These are phyloP conservation scores for Ophion ellenae DNA, from an alignment of 2,888 invertebrate species.

Conservation along the genomic window DNA sequence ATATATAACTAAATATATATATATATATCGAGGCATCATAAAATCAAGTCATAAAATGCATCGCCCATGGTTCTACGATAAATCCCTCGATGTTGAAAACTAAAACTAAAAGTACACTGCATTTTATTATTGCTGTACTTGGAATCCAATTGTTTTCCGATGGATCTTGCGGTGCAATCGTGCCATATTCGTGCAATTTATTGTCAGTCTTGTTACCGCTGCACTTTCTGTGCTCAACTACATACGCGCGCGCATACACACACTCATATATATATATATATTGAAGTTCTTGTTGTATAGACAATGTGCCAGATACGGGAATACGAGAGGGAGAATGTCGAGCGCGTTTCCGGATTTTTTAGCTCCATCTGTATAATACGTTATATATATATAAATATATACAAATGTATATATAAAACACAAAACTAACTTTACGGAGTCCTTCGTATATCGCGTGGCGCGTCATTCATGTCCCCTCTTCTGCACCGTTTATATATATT, in stretches of 20 bases:
- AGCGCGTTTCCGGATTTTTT: conserved; percentile 59
- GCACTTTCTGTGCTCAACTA: not conserved
- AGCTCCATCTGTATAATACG: conserved; percentile 12
- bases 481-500: not conserved
- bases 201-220: conserved; percentile 42
- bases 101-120: conserved; percentile 49
- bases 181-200: conserved; percentile 61
- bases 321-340: conserved; percentile 36
- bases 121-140: conserved; percentile 54
- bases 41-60: conserved; percentile 39
- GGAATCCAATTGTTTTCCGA: conserved; percentile 47
- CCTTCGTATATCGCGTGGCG: conserved; percentile 39
- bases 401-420: conserved; percentile 18
- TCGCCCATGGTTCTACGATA: conserved; percentile 37
- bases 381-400: conserved; percentile 1
- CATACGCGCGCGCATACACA: no score
- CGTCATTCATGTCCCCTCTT: conserved; percentile 24
- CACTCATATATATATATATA: not conserved
- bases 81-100: conserved; percentile 52
- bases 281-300: not conserved
- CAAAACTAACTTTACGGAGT: conserved; percentile 53
- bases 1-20: not conserved
- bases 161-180: conserved; percentile 24
- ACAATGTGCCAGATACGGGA: conserved; percentile 33
- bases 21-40: conserved; percentile 14